A percentile compares a stretch with the other conserved stretches of the same genome.
phyloP scores from a whole-genome alignment of 2,888 invertebrate species.

The Empis livida region DNA sequence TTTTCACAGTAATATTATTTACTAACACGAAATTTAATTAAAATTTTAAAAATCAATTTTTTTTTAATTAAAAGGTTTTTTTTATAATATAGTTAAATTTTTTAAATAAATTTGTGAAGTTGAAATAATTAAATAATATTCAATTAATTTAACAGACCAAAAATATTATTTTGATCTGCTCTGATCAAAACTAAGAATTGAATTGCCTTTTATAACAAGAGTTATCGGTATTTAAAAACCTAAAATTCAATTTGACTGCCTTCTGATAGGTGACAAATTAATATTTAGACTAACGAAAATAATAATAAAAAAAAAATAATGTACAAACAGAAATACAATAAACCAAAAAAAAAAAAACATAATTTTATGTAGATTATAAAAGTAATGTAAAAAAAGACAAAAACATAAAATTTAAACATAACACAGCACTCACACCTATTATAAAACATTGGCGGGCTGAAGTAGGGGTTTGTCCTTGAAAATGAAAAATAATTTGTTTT shows the following conservation, averaged over 20 bases:
- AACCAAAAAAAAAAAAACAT: background rate
- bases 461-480: slow-evolving; percentile 1
- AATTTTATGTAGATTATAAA: background rate
- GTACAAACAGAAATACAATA: background rate
- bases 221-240: slow-evolving; percentile 12
- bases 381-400: background rate
- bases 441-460: background rate
- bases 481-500: background rate
- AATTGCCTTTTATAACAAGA: slow-evolving; percentile 16
- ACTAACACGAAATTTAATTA: too few relatives aligned
- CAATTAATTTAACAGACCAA: background rate
- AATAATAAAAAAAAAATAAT: background rate
- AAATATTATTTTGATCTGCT: slow-evolving; percentile 4
- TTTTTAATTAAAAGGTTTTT: too few relatives aligned
- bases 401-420: background rate
- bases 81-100: too few relatives aligned
- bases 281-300: background rate
- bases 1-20: too few relatives aligned
- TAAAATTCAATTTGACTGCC: background rate
- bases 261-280: background rate
- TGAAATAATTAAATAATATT: too few relatives aligned
- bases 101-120: too few relatives aligned
- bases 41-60: too few relatives aligned
- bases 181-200: slow-evolving; percentile 16
- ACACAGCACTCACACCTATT: too few relatives aligned